A percentile compares a stretch with the other conserved stretches of the same genome.
Conservation (phyloP, 2,113 vertebrate genomes). For the Mustelus asterias region DNA sequence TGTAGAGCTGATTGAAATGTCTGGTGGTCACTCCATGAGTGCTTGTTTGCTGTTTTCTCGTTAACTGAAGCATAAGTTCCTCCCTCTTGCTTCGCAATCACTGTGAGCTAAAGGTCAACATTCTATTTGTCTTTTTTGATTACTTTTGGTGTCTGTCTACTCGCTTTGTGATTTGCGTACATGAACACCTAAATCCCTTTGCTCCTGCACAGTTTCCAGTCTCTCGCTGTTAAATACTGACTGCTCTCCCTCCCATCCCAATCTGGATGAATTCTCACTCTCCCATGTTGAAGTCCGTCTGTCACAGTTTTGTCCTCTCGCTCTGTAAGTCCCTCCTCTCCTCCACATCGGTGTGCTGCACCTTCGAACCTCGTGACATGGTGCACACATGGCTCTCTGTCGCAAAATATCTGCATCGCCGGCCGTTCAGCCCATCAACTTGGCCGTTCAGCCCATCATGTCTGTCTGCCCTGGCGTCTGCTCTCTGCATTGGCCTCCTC, state of each 20-base stretch:
- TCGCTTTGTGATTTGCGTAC: neutral
- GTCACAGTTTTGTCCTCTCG: neutral
- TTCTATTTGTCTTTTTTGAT: neutral
- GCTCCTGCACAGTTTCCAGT: neutral
- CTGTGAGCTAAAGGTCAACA: neutral
- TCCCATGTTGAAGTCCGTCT: neutral
- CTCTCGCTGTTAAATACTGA: neutral
- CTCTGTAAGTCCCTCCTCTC: neutral
- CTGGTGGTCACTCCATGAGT: neutral
- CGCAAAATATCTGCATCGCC: neutral
- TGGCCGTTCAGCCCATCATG: too few species aligned
- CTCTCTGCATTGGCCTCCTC: neutral
- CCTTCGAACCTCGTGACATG: neutral
- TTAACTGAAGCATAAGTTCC: neutral
- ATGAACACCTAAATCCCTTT: neutral
- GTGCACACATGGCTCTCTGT: neutral
- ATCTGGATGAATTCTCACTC: neutral
- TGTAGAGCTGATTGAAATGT: too few species aligned
- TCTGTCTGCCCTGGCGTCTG: neutral
- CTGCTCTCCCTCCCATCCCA: neutral
- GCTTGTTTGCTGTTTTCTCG: neutral
- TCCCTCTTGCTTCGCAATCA: neutral
- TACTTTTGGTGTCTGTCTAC: neutral
- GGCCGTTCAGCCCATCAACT: neutral
- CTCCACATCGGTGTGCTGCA: neutral